These are phyloP conservation scores for Oreochromis tanganicae DNA, from an alignment of 2,113 vertebrate genomes.

Conservation along the genomic window DNA sequence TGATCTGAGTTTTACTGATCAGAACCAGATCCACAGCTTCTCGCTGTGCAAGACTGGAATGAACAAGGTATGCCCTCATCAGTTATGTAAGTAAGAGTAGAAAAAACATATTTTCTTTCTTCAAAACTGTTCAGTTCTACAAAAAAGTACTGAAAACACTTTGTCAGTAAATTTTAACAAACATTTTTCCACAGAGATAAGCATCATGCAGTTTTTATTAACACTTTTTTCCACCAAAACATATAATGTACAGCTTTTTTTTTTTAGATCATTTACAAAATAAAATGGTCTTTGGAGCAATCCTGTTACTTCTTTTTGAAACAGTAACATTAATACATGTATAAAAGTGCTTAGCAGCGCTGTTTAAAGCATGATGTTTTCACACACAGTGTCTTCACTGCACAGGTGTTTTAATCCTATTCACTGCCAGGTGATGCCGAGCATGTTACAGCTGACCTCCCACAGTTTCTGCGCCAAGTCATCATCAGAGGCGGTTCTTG, in stretches of 20 bases:
- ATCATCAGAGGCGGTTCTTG: constrained; percentile 65
- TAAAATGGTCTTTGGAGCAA: not conserved
- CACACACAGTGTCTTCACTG: not conserved
- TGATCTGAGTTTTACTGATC: not conserved
- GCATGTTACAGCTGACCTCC: constrained; percentile 72
- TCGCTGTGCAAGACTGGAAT: not conserved
- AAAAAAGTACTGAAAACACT: not conserved
- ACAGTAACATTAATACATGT: not conserved
- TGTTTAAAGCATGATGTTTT: not conserved
- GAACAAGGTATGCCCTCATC: not conserved
- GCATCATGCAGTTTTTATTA: not conserved
- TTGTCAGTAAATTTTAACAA: not conserved
- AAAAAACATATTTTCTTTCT: not conserved
- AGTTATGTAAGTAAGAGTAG: not conserved
- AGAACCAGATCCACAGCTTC: not conserved
- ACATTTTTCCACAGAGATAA: not conserved
- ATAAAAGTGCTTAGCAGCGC: constrained; percentile 27
- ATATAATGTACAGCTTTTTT: not conserved
- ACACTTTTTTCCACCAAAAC: not conserved
- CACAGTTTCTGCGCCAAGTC: constrained; percentile 72
- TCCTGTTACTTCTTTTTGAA: not conserved
- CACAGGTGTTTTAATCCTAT: not conserved
- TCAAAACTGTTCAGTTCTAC: not conserved
- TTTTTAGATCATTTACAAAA: not conserved
- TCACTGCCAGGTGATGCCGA: constrained; percentile 70